Base-by-base conservation (phyloP, 2,797 vertebrate species). In the Acrossocheilus fasciatus region DNA sequence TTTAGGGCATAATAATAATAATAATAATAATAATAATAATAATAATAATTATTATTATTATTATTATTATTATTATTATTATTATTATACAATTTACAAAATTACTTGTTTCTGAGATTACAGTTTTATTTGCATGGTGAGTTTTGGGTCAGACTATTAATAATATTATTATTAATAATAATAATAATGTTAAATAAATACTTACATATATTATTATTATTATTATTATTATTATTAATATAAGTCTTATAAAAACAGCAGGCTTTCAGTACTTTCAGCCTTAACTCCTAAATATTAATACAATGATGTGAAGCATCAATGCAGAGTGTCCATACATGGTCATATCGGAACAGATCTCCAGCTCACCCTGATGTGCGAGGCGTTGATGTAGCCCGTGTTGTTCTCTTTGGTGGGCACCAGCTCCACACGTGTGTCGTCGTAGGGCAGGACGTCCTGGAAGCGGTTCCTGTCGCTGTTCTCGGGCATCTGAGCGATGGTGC, bases 381-480 rank as follows among this genome's bases (percentile, higher is more conserved):
- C 98, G 0, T 99, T 99, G 94, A 99, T 98, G 93, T 99, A 99
- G 66, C 98, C 98, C 0, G 98, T 99, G 91, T 99, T 99, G 92
- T 99, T 99, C 90, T 99, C 98, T 92, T 99, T 99, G 73, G 98
- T 99, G 88, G 98, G 98, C 81, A 99, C 97, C 89, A 99, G 93
- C 93, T 99, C 98, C 90, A 99, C 98, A 6, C 98, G 95, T 15
- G 96, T 96, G 45, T 96, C 96, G 3, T 99, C 98, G 0, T 99
- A 99, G 1, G 98, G 98, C 89, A 99, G 95, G 17, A 99, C 98
- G 0, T 99, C 98, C 73, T 97, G 97, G 93, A 99, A 99, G 17
- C 98, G 95, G 92, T 99, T 99, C 83, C 98, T 95, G 83, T 99
- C 98, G 0, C 94, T 94, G 7, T 97, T 99, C 87, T 99, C 98